Evolutionary conservation across 2,113 vertebrate genomes (phyloP), one percentile per base, ranked within the genome.

Genomic region (Pedionomus torquatus): DNA sequence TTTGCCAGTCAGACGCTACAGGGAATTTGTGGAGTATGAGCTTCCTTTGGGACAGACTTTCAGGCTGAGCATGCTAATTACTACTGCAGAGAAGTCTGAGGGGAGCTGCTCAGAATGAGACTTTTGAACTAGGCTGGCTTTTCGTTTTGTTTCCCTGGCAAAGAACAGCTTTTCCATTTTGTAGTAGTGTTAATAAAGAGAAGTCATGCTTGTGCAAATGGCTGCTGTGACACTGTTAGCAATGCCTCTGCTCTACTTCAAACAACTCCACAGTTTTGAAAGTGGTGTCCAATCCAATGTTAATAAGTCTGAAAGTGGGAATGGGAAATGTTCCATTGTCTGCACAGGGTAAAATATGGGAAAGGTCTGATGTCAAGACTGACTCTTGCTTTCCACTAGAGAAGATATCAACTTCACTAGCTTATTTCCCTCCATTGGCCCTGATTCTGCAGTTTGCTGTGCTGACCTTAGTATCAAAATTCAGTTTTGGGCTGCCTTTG

Each of bases 31-130:
- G 43, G 71, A 71, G 65, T 48, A 69, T 54, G 66, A 95, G 76
- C 77, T 92, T 93, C 93, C 88, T 92, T 41, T 87, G 94, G 91
- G 93, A 84, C 60, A 87, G 91, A 57, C 39, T 95, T 95, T 60
- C 71, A 85, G 87, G 93, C 87, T 69, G 31, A 93, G 51, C 1
- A 1, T 83, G 81, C 63, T 95, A 89, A 94, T 96, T 96, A 95
- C 63, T 25, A 13, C 70, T 88, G 87, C 74, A 91, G 84, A 83
- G 46, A 89, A 69, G 21, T 91, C 91, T 89, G 69, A 83, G 61
- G 81, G 78, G 75, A 96, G 16, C 74, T 58, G 66, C 91, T 95
- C 87, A 80, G 75, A 54, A 87, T n/a, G 91, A 94, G 84, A 89
- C 63, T 87, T 70, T 58, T 79, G 83, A 91, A 80, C 63, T 69